Base-by-base conservation (phyloP, 2,113 vertebrate species). In the Symphodus melops region DNA sequence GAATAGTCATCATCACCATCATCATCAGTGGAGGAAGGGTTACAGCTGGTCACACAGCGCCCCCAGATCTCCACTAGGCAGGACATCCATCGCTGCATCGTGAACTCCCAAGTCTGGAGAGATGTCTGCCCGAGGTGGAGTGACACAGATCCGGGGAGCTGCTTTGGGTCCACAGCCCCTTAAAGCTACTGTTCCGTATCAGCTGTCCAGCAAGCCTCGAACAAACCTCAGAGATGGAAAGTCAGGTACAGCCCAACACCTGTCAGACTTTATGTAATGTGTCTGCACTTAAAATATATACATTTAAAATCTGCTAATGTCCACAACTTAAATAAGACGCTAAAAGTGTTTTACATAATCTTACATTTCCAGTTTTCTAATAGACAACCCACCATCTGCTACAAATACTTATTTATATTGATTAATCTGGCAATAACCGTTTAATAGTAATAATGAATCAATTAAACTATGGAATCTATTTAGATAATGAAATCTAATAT, bases 111-210 rank as follows among this genome's bases (percentile, higher is more conserved):
- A 25, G 33, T 49, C 55, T 55, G 66, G 20, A 61, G 64, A 68
- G 44, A 93, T 93, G 92, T 92, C 91, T 14, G 87, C 88, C 69
- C 83, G 90, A 52, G 71, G 79, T 61, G 91, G 88, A 77, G 74
- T 58, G 44, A 77, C 80, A 54, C 87, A 84, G 58, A 60, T 49
- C 58, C 86, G 90, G 55, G 75, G 72, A 42, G 73, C 82, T 13
- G 62, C 85, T 49, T 16, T 75, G 54, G 91, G 91, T 82, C 90
- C 87, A 23, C 96, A 96, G 86, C 96, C 95, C 23, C 93, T 96
- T 46, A 94, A 94, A 67, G 96, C 96, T 37, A 96, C 95, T 4
- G 79, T 96, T 49, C 95, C 95, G 64, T 96, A 95, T 80, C 95
- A 95, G 88, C 94, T 96, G 80, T 91, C 94, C 78, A 82, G 65